phyloP scores from a whole-genome alignment of 1,140 invertebrate species.

The Drosophila teissieri region DNA sequence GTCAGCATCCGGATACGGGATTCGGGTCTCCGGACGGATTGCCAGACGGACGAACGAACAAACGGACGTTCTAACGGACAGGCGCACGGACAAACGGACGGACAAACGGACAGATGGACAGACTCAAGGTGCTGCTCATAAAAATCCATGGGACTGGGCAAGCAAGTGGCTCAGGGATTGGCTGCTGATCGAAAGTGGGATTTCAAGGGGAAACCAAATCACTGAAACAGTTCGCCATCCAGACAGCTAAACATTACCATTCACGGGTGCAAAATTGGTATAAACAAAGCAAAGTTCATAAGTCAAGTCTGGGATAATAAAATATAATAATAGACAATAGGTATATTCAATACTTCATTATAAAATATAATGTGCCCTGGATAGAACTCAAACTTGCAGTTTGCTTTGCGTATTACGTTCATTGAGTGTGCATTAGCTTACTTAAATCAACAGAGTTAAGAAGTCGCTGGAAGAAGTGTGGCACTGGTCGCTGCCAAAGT shows the following conservation, averaged over 20 bases:
- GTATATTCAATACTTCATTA: not conserved
- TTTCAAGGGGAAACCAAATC: not conserved
- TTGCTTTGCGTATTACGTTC: too few species aligned
- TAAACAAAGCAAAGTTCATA: not conserved
- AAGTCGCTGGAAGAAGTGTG: too few species aligned
- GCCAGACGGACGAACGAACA: not conserved
- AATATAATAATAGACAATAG: too few species aligned
- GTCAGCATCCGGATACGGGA: slow-evolving; percentile 2
- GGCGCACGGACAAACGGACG: too few species aligned
- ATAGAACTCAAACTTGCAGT: too few species aligned
- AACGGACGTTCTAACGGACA: not conserved
- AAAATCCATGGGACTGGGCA: slow-evolving; percentile 6
- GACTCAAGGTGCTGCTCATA: slow-evolving; percentile 6
- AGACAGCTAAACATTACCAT: not conserved
- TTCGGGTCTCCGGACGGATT: too few species aligned
- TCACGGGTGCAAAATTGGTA: not conserved
- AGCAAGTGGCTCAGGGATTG: not conserved
- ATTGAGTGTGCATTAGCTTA: too few species aligned
- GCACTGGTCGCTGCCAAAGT: not conserved
- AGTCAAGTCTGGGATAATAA: not conserved
- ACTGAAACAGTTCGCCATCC: slow-evolving; percentile 12
- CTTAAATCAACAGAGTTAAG: too few species aligned
- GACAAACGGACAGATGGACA: not conserved
- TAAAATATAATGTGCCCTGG: too few species aligned
- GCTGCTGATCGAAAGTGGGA: not conserved